A percentile compares a stretch with the other conserved stretches of the same genome.
These are phyloP conservation scores for Ricordea florida DNA, from an alignment of 92 coral and sea anemone species.

Conservation along the genomic window DNA sequence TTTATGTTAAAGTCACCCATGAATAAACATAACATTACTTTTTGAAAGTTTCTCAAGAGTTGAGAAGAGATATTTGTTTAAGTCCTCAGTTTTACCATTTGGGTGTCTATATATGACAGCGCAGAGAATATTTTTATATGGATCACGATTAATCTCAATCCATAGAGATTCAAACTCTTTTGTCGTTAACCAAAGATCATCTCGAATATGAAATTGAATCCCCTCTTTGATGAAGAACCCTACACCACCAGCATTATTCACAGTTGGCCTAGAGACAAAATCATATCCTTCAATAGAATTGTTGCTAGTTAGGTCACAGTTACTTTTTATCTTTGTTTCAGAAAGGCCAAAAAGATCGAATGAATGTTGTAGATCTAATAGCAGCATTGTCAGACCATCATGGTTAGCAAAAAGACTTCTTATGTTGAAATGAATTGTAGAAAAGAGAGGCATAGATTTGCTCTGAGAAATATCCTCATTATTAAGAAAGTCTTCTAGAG, in stretches of 20 bases:
- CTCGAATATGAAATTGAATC: conserved; percentile 5
- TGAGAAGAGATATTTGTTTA: too few relatives aligned
- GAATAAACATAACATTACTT: too few relatives aligned
- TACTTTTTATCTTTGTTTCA: conserved; percentile 21
- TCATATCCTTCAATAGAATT: conserved; percentile 21
- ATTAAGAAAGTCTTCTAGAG: conserved; percentile 6
- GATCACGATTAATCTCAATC: conserved; percentile 8
- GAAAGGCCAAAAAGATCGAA: conserved; percentile 33
- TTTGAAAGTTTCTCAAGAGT: too few relatives aligned
- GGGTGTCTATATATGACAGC: too few relatives aligned
- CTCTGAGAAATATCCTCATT: background rate
- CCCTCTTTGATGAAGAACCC: conserved; percentile 16
- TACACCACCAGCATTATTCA: conserved; percentile 27
- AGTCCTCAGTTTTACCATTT: too few relatives aligned
- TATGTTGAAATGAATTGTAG: conserved; percentile 30
- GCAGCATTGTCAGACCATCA: conserved; percentile 3
- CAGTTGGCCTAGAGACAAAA: conserved; percentile 9
- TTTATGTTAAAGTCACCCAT: too few relatives aligned
- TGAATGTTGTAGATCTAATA: conserved; percentile 22
- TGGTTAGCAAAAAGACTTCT: conserved; percentile 41
- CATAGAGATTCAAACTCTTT: conserved; percentile 2
- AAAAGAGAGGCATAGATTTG: background rate
- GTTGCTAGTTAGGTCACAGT: conserved; percentile 8
- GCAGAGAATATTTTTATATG: conserved; percentile 3
- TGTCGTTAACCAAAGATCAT: background rate